Evolutionary conservation across 2,888 invertebrate species (phyloP), one percentile per base, ranked within the genome.

Genomic region (Euproctis similis): DNA sequence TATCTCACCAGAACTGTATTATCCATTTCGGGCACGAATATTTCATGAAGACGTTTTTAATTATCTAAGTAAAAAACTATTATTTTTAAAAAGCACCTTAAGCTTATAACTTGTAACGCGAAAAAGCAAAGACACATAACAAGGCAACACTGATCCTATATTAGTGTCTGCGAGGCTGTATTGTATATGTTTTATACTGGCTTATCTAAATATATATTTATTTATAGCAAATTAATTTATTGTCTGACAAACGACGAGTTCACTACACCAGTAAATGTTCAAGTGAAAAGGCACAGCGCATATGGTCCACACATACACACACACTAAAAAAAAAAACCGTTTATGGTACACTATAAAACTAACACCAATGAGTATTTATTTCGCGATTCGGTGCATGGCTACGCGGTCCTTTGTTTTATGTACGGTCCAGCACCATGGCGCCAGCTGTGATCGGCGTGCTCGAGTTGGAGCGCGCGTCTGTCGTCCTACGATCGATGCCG

Each of bases 71-170:
- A 34, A 30, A n/a, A n/a, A n/a, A n/a, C n/a, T 59, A 58, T 52
- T 48, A 61, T 55, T 11, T 10, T 55, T 67, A 61, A 53, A 59
- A 78, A 81, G 81, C 81, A 82, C 80, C 78, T 62, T 67, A 72
- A 74, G 71, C 71, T 73, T 68, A 63, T 53, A 60, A 71, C 53
- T 61, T 69, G 63, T 70, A 75, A 66, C 69, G 78, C 80, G 73
- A 72, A 67, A n/a, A 70, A 81, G 75, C 78, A 78, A 82, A 80
- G 82, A 81, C 82, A 84, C 84, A 68, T 73, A 76, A 77, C 82
- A 84, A 84, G 84, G 84, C 84, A 82, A 81, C 81, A 81, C 75
- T 65, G 71, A 77, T 70, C 51, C 65, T 74, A 77, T 59, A 61
- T 59, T 68, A 67, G 58, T 46, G 52, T 65, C 56, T 59, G 59